Evolutionary conservation across 2,113 vertebrate species (phyloP).

Genomic region (Camelus bactrianus): DNA sequence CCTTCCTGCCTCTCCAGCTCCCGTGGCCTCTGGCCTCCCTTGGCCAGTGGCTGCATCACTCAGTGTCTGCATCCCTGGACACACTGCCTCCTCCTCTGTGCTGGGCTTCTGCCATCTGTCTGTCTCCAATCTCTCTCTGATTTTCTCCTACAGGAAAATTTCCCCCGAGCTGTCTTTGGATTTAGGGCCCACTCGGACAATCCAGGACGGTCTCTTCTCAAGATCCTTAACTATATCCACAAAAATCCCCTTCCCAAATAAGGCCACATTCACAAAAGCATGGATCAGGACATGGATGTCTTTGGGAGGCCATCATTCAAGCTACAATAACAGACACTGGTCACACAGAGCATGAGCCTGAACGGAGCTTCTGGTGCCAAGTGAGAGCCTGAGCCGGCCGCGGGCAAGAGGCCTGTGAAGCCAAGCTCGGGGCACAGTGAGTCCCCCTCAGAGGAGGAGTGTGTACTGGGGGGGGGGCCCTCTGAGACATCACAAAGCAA

Average conservation of each 20-base stretch:
- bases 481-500: too few relatives aligned
- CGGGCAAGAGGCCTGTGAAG: background rate
- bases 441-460: background rate
- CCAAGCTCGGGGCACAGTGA: too few relatives aligned
- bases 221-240: background rate
- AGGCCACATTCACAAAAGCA: background rate
- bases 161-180: rapidly evolving
- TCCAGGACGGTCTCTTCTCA: too few relatives aligned
- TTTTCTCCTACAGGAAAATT: background rate
- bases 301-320: too few relatives aligned
- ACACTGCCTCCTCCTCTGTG: too few relatives aligned
- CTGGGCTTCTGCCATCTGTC: background rate
- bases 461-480: background rate
- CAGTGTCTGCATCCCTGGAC: rapidly evolving
- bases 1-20: background rate
- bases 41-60: background rate
- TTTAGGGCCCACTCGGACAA: background rate
- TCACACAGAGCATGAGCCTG: background rate
- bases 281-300: rapidly evolving
- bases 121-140: background rate
- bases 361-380: too few relatives aligned
- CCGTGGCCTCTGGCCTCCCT: rapidly evolving
- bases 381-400: background rate
- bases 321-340: too few relatives aligned
- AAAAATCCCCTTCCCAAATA: background rate